These are phyloP conservation scores for Drosophila persimilis DNA, from an alignment of 1,140 invertebrate genomes.

Conservation along the genomic window DNA sequence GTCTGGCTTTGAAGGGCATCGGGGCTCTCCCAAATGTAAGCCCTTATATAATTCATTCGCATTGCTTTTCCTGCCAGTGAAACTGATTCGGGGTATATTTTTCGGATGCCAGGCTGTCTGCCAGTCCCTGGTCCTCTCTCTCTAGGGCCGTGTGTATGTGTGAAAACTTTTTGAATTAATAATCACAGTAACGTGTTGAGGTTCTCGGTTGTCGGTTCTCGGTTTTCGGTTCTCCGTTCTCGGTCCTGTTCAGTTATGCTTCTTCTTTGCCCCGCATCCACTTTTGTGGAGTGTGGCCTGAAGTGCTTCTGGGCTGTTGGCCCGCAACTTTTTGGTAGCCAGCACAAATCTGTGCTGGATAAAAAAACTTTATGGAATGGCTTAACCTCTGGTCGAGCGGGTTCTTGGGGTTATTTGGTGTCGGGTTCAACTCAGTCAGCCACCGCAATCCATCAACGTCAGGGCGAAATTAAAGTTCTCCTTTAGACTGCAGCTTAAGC, in stretches of 20 bases:
- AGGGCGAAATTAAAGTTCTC: slow-evolving; percentile 41
- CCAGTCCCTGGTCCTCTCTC: neutral
- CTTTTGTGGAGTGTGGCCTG: no score
- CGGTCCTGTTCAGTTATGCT: no score
- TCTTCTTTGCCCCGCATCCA: neutral
- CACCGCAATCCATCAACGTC: slow-evolving; percentile 58
- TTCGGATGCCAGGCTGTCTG: slow-evolving; percentile 9
- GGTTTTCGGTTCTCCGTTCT: no score
- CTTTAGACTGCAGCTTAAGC: slow-evolving; percentile 42
- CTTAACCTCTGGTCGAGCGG: slow-evolving; percentile 32
- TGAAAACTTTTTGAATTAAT: slow-evolving; percentile 64
- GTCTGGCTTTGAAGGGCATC: slow-evolving; percentile 6
- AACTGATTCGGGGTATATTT: slow-evolving; percentile 17
- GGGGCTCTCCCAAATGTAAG: no score
- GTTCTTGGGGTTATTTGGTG: slow-evolving; percentile 6
- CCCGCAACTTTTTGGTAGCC: slow-evolving; percentile 37
- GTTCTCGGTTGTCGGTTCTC: slow-evolving; percentile 7
- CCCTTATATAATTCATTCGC: slow-evolving; percentile 35
- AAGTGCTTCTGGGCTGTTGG: slow-evolving; percentile 2
- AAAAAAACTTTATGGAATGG: slow-evolving; percentile 36
- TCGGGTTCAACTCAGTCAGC: slow-evolving; percentile 18
- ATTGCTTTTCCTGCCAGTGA: slow-evolving; percentile 9
- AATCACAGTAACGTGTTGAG: slow-evolving; percentile 50
- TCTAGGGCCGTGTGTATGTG: slow-evolving; percentile 19
- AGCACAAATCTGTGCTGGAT: slow-evolving; percentile 41